Conservation (phyloP, 2,113 vertebrate genomes). For the Lasiurus borealis region DNA sequence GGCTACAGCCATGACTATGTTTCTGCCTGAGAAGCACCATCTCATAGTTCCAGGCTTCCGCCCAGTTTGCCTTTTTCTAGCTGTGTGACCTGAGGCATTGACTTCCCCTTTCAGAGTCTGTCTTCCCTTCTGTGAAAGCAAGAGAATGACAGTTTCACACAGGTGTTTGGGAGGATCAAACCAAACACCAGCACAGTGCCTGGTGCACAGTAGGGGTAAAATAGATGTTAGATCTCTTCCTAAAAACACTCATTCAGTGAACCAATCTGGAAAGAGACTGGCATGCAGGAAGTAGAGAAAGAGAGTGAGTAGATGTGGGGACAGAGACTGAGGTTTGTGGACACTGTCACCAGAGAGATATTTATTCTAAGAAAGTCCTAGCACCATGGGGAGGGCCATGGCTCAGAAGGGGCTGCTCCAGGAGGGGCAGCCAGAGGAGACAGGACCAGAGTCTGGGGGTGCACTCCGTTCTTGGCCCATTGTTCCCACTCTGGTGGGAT, state of each 20-base stretch:
- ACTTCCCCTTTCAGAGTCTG: neutral
- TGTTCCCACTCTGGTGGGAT: neutral
- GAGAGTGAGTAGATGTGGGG: neutral
- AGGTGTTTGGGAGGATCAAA: neutral
- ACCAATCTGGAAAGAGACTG: neutral
- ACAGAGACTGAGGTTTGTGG: neutral
- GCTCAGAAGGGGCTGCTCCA: neutral
- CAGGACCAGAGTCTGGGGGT: neutral
- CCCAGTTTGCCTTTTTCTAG: neutral
- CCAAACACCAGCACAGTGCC: neutral
- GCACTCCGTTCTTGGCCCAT: no score
- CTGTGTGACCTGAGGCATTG: neutral
- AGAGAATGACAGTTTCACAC: neutral
- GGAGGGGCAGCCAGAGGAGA: no score
- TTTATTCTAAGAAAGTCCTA: neutral
- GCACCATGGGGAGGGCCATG: neutral
- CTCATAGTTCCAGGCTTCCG: neutral
- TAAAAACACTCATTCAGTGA: neutral
- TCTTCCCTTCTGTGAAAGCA: neutral
- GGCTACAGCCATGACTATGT: neutral
- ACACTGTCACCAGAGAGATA: neutral
- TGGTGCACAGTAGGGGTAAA: neutral
- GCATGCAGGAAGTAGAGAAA: neutral
- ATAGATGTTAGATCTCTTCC: neutral
- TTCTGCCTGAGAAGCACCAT: neutral